Base-by-base conservation (phyloP, 37 sponge, comb jelly and placozoan genomes). In the Axinella damicornis region DNA sequence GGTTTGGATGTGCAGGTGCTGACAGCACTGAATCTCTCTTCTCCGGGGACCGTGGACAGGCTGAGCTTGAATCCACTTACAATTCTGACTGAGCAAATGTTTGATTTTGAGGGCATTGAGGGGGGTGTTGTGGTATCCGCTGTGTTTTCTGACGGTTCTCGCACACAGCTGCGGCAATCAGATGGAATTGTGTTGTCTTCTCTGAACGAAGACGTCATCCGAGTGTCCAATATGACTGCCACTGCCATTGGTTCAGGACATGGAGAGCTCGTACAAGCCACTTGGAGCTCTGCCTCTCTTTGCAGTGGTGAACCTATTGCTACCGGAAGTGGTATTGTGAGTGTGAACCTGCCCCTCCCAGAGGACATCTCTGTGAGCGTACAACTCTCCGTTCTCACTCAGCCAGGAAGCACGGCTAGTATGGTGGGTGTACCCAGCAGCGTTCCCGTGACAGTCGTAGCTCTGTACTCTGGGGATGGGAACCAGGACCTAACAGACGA, bases 131-230 rank as follows among this genome's bases (percentile, higher is more conserved):
- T 83, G 0, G 80, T 75, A 5, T 22, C 94, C 30, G 94, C 94
- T 24, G 78, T 94, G 28, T 90, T 90, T 69, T 36, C 83, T 69
- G 94, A 94, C 54, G 85, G 81, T 9, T 61, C 85, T 61, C 61
- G 89, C 37, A 46, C 76, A 31, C 33, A 76, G 15, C 79, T 92
- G 2, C 59, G 57, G 65, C 71, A 52, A 28, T 22, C 21, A 2
- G 56, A 66, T 22, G 83, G 78, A 59, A 57, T 92, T 16, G 21
- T 25, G 0, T 67, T 80, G n/a, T 37, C 61, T 14, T 84, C 93
- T 11, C 81, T 84, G 33, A 38, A 88, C 36, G 27, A 52, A 1
- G 53, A 65, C 38, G 55, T 88, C 22, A 73, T 92, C n/a, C 57
- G 52, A n/a, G 56, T 89, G 15, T 32, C 60, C 33, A 78, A 78